A percentile compares a stretch with the other conserved stretches of the same genome.
phyloP scores from a whole-genome alignment of 2,797 vertebrate genomes.

The Diglossa cyanea region DNA sequence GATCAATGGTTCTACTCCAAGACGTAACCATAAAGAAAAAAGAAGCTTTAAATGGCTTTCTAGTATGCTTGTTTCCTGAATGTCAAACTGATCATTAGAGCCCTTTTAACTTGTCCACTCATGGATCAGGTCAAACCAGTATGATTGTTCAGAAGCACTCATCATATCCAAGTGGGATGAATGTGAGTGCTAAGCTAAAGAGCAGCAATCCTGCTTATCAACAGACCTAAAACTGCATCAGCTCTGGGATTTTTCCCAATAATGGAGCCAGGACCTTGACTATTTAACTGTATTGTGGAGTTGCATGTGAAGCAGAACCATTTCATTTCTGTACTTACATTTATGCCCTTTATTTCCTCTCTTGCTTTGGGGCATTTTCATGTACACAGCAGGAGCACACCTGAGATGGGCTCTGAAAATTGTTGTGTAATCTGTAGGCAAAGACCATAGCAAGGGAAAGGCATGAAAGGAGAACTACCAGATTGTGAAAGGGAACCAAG shows the following conservation, averaged over 20 bases:
- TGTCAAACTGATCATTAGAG: neutral
- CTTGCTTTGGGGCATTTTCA: neutral
- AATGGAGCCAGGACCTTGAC: neutral
- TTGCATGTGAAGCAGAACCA: neutral
- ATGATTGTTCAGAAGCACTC: neutral
- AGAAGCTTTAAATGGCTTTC: neutral
- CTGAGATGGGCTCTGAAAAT: neutral
- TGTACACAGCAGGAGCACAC: neutral
- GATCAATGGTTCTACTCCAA: neutral
- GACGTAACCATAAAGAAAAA: neutral
- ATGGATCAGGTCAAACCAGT: neutral
- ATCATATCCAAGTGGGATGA: neutral
- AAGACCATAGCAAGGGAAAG: neutral
- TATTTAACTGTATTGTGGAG: neutral
- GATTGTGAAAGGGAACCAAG: neutral
- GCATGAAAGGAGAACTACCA: neutral
- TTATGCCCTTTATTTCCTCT: neutral
- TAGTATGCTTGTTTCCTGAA: neutral
- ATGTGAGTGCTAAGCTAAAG: neutral
- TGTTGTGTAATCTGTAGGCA: neutral
- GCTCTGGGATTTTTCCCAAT: neutral
- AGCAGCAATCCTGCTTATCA: neutral
- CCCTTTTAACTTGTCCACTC: neutral
- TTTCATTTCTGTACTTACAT: neutral
- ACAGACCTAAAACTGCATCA: neutral